phyloP scores from a whole-genome alignment of 1,140 invertebrate genomes.

The Drosophila sproati region DNA sequence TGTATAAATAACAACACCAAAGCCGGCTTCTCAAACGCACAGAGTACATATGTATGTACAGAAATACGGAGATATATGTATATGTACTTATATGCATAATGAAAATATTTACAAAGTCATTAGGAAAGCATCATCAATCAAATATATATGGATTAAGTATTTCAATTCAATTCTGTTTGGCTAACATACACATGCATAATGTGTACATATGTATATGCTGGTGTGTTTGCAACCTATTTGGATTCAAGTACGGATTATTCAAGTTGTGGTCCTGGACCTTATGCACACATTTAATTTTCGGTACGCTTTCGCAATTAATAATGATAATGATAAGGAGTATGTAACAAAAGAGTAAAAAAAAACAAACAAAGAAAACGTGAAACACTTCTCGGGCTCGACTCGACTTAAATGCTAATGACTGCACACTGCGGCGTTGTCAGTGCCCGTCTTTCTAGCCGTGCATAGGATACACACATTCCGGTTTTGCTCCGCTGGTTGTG shows the following conservation, averaged over 20 bases:
- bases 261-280: conserved; percentile 56
- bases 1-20: conserved; percentile 71
- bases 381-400: conserved; percentile 42
- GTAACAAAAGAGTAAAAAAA: conserved; percentile 30
- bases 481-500: conserved; percentile 10
- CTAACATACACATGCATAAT: conserved; percentile 7
- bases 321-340: conserved; percentile 32
- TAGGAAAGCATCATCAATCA: conserved; percentile 16
- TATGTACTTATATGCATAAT: conserved; percentile 25
- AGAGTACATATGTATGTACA: conserved; percentile 2
- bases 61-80: conserved; percentile 8
- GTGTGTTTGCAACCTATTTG: conserved; percentile 17
- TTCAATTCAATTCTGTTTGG: conserved; percentile 47
- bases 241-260: conserved; percentile 5
- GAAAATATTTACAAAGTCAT: conserved; percentile 48
- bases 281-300: conserved; percentile 44
- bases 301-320: conserved; percentile 31
- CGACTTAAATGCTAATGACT: conserved; percentile 76
- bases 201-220: background rate
- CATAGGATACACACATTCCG: conserved; percentile 24
- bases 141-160: conserved; percentile 20
- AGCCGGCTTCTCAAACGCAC: conserved; percentile 52
- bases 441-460: conserved; percentile 25
- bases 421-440: conserved; percentile 33
- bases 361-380: conserved; percentile 36